Evolutionary conservation across 2,113 vertebrate genomes (phyloP).

Genomic region (Alexandromys fortis): DNA sequence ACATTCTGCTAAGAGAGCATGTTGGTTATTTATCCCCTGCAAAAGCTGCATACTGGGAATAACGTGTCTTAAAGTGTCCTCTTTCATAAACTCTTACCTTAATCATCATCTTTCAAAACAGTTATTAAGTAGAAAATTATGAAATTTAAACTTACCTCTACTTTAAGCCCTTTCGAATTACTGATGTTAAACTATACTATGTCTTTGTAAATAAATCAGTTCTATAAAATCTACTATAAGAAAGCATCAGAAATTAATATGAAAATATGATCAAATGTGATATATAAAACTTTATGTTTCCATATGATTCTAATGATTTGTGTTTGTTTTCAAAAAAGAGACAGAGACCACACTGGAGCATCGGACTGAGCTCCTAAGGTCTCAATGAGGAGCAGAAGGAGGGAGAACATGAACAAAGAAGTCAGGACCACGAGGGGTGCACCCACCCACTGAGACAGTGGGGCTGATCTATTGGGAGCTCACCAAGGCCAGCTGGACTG

Average conservation of each 20-base stretch:
- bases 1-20: background rate
- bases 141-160: slow-evolving; percentile 76
- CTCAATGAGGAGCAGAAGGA: too few species aligned
- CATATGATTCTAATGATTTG: background rate
- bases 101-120: slow-evolving; percentile 24
- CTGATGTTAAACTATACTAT: slow-evolving; percentile 70
- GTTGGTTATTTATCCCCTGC: background rate
- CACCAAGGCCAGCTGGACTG: too few species aligned
- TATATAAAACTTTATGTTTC: background rate
- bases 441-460: too few species aligned
- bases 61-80: slow-evolving; percentile 27
- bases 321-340: background rate
- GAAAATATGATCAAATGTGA: background rate
- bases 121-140: slow-evolving; percentile 69
- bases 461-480: too few species aligned
- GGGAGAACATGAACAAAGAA: too few species aligned
- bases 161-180: slow-evolving; percentile 71
- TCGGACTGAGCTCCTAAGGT: too few species aligned
- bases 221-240: slow-evolving; percentile 74
- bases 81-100: slow-evolving; percentile 71
- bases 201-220: slow-evolving; percentile 78
- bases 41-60: background rate
- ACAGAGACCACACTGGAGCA: too few species aligned
- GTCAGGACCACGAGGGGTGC: too few species aligned
- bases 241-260: slow-evolving; percentile 53